A percentile compares a stretch with the other conserved stretches of the same genome.
These are phyloP conservation scores for Pseudocheirus occidentalis DNA, from an alignment of 2,797 vertebrate genomes.

Conservation along the genomic window DNA sequence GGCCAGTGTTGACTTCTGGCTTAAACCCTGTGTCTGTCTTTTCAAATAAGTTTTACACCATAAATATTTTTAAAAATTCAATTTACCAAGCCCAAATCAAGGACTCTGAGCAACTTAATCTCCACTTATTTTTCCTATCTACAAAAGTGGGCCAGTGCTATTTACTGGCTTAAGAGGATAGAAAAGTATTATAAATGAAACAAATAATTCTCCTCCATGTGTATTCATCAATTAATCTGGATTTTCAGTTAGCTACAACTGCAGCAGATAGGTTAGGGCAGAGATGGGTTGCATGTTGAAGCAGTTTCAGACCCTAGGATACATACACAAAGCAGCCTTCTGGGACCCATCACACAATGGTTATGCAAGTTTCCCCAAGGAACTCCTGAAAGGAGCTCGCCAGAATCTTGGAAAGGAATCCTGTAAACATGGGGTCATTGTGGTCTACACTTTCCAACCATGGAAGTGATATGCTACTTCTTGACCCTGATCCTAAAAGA, in stretches of 20 bases:
- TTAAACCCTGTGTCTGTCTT: conserved; percentile 7
- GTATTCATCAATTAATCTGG: background rate
- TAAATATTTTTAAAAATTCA: conserved; percentile 1
- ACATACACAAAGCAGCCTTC: background rate
- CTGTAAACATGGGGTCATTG: background rate
- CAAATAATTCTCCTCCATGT: background rate
- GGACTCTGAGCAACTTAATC: background rate
- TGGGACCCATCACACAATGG: background rate
- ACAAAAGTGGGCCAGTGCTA: conserved; percentile 11
- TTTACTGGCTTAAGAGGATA: conserved; percentile 32
- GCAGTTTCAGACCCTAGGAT: background rate
- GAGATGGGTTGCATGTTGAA: background rate
- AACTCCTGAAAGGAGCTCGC: background rate
- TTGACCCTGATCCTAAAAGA: background rate
- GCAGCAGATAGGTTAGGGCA: background rate
- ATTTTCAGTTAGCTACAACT: background rate
- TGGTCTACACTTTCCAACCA: background rate
- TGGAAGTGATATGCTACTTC: background rate
- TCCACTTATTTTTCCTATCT: conserved; percentile 39
- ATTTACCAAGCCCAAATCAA: background rate
- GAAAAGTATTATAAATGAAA: conserved; percentile 11
- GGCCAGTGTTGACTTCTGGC: background rate
- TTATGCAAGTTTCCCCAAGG: background rate
- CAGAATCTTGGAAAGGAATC: background rate
- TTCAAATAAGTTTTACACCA: conserved; percentile 10